Base-by-base conservation (phyloP, 37 sponge, comb jelly and placozoan genomes). In the Dysidea cf. avara region DNA sequence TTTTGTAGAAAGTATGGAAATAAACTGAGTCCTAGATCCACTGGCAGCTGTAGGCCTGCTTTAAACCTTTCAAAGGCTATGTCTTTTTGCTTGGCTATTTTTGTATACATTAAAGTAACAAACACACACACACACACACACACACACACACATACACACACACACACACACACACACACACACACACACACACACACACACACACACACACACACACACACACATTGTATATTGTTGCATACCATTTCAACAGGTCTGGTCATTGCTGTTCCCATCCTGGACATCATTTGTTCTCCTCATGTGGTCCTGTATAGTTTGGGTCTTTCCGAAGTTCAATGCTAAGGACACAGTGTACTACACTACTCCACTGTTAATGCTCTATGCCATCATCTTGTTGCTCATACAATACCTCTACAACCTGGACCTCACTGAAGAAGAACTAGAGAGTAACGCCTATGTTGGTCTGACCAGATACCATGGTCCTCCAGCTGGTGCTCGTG, bases 371-470 rank as follows among this genome's bases (percentile, higher is more conserved):
- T 73, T 87, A 3, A 74, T 78, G 13, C 16, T 73, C 68, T 87
- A 82, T 62, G 21, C 88, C 29, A 5, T 53, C 6, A 47, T 20
- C 32, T 84, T 87, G 47, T 68, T 87, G 18, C 53, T 66, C 31
- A 53, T 87, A 21, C 79, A 87, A 35, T 82, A 82, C 53, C 34
- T 77, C 40, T 65, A 69, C 68, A 66, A 67, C 68, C 62, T 87
- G 39, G 36, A 90, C 47, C 64, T 83, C 35, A 63, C 39, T 14
- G 22, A 31, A 9, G 46, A 20, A 1, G 54, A 65, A 40, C 38
- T 66, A 51, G 2, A 28, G 16, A 13, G n/a, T n/a, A n/a, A n/a
- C n/a, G n/a, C n/a, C n/a, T n/a, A n/a, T n/a, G n/a, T n/a, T 3
- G 54, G 57, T 39, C 38, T 66, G 59, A 2, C 38, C 22, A 13